Conservation (phyloP, 1,140 invertebrate species). For the Neotoxoptera formosana region DNA sequence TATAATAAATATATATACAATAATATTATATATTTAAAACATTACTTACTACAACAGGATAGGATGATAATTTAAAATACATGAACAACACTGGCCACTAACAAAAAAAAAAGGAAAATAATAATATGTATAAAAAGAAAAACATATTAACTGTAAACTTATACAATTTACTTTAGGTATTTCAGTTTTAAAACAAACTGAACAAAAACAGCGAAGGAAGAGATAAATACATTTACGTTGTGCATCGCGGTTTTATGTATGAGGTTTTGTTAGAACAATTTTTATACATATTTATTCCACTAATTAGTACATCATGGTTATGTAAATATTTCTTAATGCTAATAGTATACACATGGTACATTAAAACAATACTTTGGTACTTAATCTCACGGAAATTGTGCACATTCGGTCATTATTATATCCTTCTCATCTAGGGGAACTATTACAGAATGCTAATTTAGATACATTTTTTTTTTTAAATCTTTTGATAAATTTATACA, state of each 20-base stretch:
- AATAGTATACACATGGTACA: constrained; percentile 56
- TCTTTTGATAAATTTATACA: constrained; percentile 32
- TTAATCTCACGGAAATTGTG: constrained; percentile 49
- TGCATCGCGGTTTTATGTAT: constrained; percentile 4
- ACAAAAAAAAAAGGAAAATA: constrained; percentile 30
- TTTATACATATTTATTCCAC: constrained; percentile 43
- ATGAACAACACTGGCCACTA: constrained; percentile 46
- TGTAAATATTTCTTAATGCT: constrained; percentile 52
- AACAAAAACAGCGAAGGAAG: constrained; percentile 51
- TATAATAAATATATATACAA: neutral
- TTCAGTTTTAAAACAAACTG: constrained; percentile 55
- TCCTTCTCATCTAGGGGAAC: constrained; percentile 27
- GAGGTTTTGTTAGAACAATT: constrained; percentile 25
- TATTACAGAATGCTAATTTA: neutral
- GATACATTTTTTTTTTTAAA: neutral
- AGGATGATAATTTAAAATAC: constrained; percentile 40
- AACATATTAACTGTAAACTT: constrained; percentile 1
- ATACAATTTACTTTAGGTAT: neutral
- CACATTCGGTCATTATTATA: constrained; percentile 33
- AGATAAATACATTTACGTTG: constrained; percentile 40
- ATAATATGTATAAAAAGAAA: neutral
- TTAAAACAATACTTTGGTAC: constrained; percentile 57
- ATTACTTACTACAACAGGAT: constrained; percentile 46
- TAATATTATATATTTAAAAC: neutral
- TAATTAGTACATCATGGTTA: constrained; percentile 54